Evolutionary conservation across 2,888 invertebrate species (phyloP), one percentile per base, ranked within the genome.

Genomic region (Tenthredo mesomela): DNA sequence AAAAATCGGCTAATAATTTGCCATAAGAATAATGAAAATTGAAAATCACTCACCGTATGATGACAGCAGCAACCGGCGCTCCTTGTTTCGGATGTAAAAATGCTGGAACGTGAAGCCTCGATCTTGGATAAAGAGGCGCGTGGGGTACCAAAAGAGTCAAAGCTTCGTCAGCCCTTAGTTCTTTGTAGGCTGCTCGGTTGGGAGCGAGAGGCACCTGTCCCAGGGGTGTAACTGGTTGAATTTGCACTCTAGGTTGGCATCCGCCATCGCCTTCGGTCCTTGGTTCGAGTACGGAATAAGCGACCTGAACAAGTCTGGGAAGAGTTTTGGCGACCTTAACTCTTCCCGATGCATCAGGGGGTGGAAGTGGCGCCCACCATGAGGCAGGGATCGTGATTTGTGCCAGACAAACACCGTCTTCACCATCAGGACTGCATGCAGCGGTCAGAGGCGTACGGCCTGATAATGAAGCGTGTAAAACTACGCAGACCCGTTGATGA

Each of bases 351-450:
- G 93, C 95, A 85, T 95, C 95, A 0, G 95, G 95, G 0, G 95
- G 94, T 5, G 96, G 96, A 85, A 96, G 92, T 0, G 97, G 96
- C 29, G 96, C 96, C 98, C 98, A 99, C 98, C 98, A 99, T 84
- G 96, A 96, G 12, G 97, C 96, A 0, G 98, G 99, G 58, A 99
- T 95, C 1, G 97, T 97, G 85, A 94, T 94, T 92, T 97, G 97
- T 0, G 98, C 98, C 84, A 99, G 95, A 92, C 98, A 99, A 0
- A 98, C 98, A 0, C 98, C 98, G 92, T 98, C 98, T 91, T 98
- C 97, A 15, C 97, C 97, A 92, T 97, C 98, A 1, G 98, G 98
- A 90, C 97, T 97, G 93, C 98, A 99, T n/a, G 98, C 97, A 0
- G 98, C 97, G 83, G 97, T 97, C 86, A 98, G 94, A 4, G 96